Evolutionary conservation across 2,888 invertebrate species (phyloP), one percentile per base, ranked within the genome.

Genomic region (Ypsolopha sequella): DNA sequence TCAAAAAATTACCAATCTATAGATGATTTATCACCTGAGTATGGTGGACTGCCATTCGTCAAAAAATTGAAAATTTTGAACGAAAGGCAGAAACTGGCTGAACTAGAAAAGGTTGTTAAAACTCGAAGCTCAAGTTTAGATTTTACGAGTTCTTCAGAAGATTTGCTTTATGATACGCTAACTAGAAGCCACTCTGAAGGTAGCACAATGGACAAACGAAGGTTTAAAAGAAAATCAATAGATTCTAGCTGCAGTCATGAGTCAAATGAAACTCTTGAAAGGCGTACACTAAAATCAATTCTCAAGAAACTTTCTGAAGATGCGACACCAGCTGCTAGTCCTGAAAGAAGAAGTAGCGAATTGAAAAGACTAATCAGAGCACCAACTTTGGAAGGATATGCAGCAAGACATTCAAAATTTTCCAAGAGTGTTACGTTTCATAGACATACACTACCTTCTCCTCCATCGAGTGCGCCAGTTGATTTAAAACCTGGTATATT

Each of bases 401-500:
- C 94, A 54, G 95, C 94, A 50, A 88, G 95, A 68, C 95, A 95
- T 80, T 93, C 93, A 57, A 95, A 95, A 76, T 91, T 95, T 73
- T 89, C 94, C 50, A 96, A 95, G 88, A 95, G 95, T 78, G 95
- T 95, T 57, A 95, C 95, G 55, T 95, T 95, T 84, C 94, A 95
- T 79, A 87, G 93, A 55, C 93, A 94, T 73, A 95, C 95, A 51
- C 87, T 95, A 69, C 93, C 93, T 60, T 95, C 95, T 64, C 94
- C 95, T 55, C 94, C 94, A 55, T 70, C 78, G 55, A 89, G 89
- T 68, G 85, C 74, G 0, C 74, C 79, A 3, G 66, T 70, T 7
- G 82, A 84, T 59, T 61, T 65, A 10, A 69, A 66, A 58, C 65
- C 63, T 51, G 75, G 75, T 41, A 70, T 80, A 39, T 85, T 85